Base-by-base conservation (phyloP, 2,888 invertebrate genomes). In the Cylloceria caligata region DNA sequence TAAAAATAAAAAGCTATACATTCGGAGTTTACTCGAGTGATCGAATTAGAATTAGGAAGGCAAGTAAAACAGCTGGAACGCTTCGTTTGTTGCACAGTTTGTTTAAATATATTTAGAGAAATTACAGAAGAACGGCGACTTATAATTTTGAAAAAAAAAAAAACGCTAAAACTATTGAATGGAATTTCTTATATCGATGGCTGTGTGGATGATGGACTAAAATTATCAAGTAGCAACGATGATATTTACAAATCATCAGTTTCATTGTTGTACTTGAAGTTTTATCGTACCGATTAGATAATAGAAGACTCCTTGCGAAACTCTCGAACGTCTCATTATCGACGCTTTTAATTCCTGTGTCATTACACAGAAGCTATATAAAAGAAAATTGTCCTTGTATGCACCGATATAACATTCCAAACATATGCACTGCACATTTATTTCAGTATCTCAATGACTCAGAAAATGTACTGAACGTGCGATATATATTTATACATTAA, bases 301-400 rank as follows among this genome's bases (percentile, higher is more conserved):
- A 57, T 57, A 6, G 27, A 27, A 13, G 55, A 3, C 27, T 24
- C 27, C 27, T 27, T 11, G 13, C 55, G 5, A 52, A 2, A 55
- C 13, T 55, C 55, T 27, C 11, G 55, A 19, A 34, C 19, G 6
- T 6, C 4, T 16, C 16, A 39, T 39, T 21, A 36, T 52, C 52
- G 36, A 36, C 39, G n/a, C 9, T 21, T 21, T 6, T n/a, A 69
- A 64, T 64, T 69, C 19, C 52, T 69, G 39, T 49, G 34, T 52
- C n/a, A 55, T 55, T 42, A 34, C 52, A 77, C 34, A 62, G 49
- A 19, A 49, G 13, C 69, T 49, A 9, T 52, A 55, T 52, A 55
- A 64, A 52, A 65, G 34, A 60, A 9, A 19, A 78, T 52, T 27
- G 55, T 57, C 71, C 49, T 64, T 71, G 55, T 5, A 13, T n/a